phyloP scores from a whole-genome alignment of 2,113 vertebrate species.

The Electrona antarctica region DNA sequence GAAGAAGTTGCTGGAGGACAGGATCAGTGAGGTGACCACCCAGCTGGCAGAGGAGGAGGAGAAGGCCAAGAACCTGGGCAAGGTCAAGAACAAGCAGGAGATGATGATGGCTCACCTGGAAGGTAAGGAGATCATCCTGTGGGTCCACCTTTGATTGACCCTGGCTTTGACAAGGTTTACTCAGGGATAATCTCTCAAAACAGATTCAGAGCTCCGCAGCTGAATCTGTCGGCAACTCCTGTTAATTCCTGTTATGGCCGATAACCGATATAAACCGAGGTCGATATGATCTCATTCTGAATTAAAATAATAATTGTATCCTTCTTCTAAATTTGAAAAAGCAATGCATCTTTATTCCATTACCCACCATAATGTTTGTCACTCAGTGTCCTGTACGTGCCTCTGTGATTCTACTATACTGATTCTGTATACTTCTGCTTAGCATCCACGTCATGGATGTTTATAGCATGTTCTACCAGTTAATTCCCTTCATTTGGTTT shows the following conservation, averaged over 20 bases:
- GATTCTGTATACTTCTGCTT: neutral
- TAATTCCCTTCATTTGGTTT: neutral
- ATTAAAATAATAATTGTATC: neutral
- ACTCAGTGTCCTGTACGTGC: neutral
- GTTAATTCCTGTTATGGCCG: no score
- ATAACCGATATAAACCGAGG: no score
- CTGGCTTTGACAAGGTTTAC: no score
- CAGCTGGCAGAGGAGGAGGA: slow-evolving; percentile 96
- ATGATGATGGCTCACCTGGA: slow-evolving; percentile 97
- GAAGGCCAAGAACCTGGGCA: slow-evolving; percentile 95
- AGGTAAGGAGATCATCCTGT: slow-evolving; percentile 78
- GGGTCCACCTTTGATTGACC: neutral
- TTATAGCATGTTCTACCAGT: neutral
- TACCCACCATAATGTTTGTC: slow-evolving; percentile 17
- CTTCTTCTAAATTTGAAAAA: neutral
- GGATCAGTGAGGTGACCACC: slow-evolving; percentile 90
- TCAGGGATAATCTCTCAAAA: no score
- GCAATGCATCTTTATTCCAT: no score
- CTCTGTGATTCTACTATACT: neutral
- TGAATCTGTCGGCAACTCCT: no score
- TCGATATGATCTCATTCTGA: neutral
- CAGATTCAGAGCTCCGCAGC: no score
- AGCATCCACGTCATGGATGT: neutral
- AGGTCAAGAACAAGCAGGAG: slow-evolving; percentile 98
- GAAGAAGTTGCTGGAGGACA: slow-evolving; percentile 94